phyloP scores from a whole-genome alignment of 2,888 invertebrate species.

The Coleophora flavipennella region DNA sequence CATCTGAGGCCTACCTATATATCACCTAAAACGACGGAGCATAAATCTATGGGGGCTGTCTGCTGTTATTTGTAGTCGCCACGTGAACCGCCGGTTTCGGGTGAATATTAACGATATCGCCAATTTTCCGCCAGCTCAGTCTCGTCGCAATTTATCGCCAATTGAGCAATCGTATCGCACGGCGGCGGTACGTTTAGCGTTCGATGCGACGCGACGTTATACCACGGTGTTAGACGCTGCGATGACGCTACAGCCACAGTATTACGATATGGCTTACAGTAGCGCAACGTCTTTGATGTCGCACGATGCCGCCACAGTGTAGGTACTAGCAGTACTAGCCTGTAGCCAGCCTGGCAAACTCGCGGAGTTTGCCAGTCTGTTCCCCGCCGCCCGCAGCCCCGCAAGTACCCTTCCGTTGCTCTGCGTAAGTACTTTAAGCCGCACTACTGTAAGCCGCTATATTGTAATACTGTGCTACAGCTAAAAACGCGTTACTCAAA shows the following conservation, averaged over 20 bases:
- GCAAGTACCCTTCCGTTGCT: too few relatives aligned
- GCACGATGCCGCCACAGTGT: too few relatives aligned
- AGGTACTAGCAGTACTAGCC: too few relatives aligned
- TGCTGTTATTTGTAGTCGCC: constrained; percentile 69
- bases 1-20: constrained; percentile 52
- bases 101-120: constrained; percentile 73
- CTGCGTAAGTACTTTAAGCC: too few relatives aligned
- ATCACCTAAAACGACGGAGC: constrained; percentile 67
- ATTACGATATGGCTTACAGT: too few relatives aligned
- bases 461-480: too few relatives aligned
- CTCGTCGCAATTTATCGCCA: constrained; percentile 71
- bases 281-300: too few relatives aligned
- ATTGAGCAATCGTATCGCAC: constrained; percentile 67
- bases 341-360: too few relatives aligned
- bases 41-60: constrained; percentile 66
- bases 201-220: constrained; percentile 20
- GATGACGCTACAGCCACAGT: constrained; percentile 13
- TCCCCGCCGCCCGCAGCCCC: too few relatives aligned
- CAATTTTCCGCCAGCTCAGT: constrained; percentile 70
- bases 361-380: too few relatives aligned
- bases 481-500: constrained; percentile 31
- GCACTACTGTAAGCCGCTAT: too few relatives aligned
- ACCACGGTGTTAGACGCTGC: constrained; percentile 28
- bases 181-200: constrained; percentile 19
- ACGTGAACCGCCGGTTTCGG: constrained; percentile 67